Evolutionary conservation across 2,797 vertebrate species (phyloP), one percentile per base, ranked within the genome.

Genomic region (Sebastolobus alascanus): DNA sequence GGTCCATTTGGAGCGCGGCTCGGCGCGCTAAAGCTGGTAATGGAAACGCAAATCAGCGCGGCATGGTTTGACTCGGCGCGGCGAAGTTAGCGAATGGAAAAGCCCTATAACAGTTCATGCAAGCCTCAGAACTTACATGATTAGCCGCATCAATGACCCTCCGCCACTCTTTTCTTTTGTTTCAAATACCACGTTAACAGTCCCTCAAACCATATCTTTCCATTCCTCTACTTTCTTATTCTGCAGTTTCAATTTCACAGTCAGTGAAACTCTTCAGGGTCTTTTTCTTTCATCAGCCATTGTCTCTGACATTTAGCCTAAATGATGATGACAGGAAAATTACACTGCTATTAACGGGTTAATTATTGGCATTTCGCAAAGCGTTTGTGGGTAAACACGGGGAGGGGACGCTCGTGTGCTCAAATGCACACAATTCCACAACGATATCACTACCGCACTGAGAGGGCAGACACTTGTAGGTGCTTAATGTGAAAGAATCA

Each of bases 211-310:
- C 52, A 12, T 2, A 55, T 73, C 3, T 55, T 35, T 66, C 69
- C 22, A 55, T 43, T 56, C 43, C 31, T 58, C 66, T 11, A 38
- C 31, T 64, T 66, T 71, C 68, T 64, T 38, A 63, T 65, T 67
- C 56, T 58, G 29, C 65, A 20, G 52, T 73, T 80, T 85, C 75
- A 84, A 85, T 89, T 87, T 87, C 84, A 89, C 83, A 86, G 64
- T 73, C 70, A 64, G 55, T 80, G 59, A 86, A 38, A 83, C 35
- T 78, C 73, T 83, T 82, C 8, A 8, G 67, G 58, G 74, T 52
- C 7, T 70, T 70, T 70, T 75, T 33, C 46, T 40, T 64, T 76
- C 68, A 71, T 14, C 40, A 73, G 73, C 66, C 40, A 8, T 27
- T 22, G 27, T 60, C 55, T 68, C 43, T 63, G 81, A 80, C 77